A percentile compares a stretch with the other conserved stretches of the same genome.
phyloP scores from a whole-genome alignment of 2,888 invertebrate species.

The Eristalis pertinax region DNA sequence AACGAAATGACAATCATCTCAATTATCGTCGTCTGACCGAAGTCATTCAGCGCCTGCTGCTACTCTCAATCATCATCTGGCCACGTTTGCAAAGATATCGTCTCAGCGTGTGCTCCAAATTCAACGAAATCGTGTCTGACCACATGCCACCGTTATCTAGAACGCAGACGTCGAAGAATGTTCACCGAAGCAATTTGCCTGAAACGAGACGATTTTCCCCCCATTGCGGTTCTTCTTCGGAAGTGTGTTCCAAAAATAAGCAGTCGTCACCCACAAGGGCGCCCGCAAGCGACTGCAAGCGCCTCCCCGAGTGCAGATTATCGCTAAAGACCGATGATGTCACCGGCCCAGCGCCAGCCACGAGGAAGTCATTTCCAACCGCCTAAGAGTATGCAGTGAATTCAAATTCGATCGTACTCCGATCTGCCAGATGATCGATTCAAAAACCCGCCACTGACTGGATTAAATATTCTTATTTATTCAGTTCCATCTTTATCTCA shows the following conservation, averaged over 20 bases:
- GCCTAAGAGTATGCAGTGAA: slow-evolving; percentile 31
- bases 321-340: background rate
- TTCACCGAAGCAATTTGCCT: background rate
- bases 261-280: background rate
- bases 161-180: background rate
- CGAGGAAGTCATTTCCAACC: background rate
- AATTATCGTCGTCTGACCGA: background rate
- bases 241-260: slow-evolving; percentile 20
- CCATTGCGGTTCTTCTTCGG: background rate
- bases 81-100: background rate
- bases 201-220: background rate
- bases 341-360: background rate
- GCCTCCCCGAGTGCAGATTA: background rate
- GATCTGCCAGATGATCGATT: background rate
- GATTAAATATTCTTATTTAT: slow-evolving; percentile 38
- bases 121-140: background rate
- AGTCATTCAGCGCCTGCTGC: background rate
- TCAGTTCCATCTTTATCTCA: slow-evolving; percentile 17
- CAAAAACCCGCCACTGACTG: background rate
- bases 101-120: background rate
- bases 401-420: background rate
- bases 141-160: background rate
- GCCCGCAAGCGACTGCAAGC: background rate
- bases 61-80: background rate
- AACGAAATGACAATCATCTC: no score